phyloP scores from a whole-genome alignment of 2,113 vertebrate species.

The Calyptomena viridis region DNA sequence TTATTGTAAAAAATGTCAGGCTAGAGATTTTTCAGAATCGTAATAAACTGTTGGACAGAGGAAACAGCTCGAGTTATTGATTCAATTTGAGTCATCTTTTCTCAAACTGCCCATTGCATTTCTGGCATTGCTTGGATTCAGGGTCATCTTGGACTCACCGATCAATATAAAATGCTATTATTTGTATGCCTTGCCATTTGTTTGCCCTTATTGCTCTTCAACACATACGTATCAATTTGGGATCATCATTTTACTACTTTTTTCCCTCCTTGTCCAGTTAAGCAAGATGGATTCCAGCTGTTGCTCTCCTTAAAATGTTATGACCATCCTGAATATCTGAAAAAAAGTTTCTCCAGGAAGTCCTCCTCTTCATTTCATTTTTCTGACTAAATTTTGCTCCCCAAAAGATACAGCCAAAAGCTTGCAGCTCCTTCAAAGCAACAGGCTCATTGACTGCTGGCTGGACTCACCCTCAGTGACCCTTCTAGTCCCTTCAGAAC shows the following conservation, averaged over 20 bases:
- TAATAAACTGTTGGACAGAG: background rate
- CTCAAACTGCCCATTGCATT: background rate
- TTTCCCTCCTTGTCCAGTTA: background rate
- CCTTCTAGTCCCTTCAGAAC: background rate
- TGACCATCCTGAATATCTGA: background rate
- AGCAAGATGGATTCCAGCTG: background rate
- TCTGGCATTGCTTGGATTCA: background rate
- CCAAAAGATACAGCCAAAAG: background rate
- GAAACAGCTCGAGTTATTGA: background rate
- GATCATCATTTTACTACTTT: background rate
- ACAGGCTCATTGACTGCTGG: accelerated
- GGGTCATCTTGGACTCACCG: background rate
- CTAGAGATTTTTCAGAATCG: background rate
- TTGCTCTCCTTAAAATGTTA: background rate
- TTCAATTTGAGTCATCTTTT: background rate
- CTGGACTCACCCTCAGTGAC: background rate
- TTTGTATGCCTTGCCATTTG: background rate
- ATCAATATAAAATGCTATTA: background rate
- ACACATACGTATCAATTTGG: background rate
- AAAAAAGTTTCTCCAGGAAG: background rate
- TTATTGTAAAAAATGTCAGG: background rate
- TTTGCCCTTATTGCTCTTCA: background rate
- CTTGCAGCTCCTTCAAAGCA: background rate
- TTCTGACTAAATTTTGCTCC: background rate
- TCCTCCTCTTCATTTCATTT: background rate